Evolutionary conservation across 2,888 invertebrate genomes (phyloP), one percentile per base, ranked within the genome.

Genomic region (Helobdella robusta): DNA sequence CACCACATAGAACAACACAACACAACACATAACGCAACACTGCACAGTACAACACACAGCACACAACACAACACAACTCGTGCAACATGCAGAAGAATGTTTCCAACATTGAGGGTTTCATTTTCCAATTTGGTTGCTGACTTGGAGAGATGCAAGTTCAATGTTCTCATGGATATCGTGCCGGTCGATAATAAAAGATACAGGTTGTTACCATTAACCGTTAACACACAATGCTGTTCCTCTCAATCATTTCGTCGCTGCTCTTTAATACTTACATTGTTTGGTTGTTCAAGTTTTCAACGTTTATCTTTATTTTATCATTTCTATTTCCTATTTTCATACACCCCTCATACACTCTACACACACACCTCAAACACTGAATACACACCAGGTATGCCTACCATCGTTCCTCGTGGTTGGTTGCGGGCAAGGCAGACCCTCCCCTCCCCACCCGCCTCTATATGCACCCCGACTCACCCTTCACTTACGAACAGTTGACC

Each of bases 401-500:
- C 84, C 95, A 95, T 84, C 87, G 93, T 76, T 93, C 92, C 72
- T 92, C 91, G 64, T 95, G 95, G 95, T 84, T 94, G 76, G 93
- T 94, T 73, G 95, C 95, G 32, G 95, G 71, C 20, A 95, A 97
- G 82, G 95, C 95, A 52, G 95, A 97, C 83, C 93, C 93, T n/a
- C 93, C 94, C 8, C 72, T 75, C 87, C 92, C 92, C 69, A 88
- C 90, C 70, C 84, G 94, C 71, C 86, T 94, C 76, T 93, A 93
- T 84, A 86, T 91, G 66, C 95, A 97, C 83, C 95, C 95, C 44
- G 95, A 97, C 82, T 91, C 91, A 67, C 94, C 95, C 68, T 93
- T 89, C 82, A 89, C 89, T 73, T 92, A 91, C 59, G 93, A 94
- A 78, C 93, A 68, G 36, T 23, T 95, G 74, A 85, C 89, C 78